Percentiles rank a stretch among this genome's conserved stretches.
Conservation (phyloP, 2,888 invertebrate species). For the Heliothis peltigera region DNA sequence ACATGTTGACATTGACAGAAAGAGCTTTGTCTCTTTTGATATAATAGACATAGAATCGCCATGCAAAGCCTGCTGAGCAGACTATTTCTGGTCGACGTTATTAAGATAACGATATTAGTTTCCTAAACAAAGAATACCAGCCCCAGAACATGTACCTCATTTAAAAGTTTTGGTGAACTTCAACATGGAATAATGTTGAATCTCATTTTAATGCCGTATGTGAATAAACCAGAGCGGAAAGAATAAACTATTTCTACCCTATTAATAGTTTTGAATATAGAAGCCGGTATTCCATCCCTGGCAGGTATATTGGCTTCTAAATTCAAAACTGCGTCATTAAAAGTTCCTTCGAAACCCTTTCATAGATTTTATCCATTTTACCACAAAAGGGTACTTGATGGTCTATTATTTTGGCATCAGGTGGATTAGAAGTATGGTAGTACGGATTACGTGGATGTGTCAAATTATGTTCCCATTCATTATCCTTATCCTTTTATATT, state of each 20-base stretch:
- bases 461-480: slow-evolving; percentile 45
- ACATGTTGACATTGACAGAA: too few species aligned
- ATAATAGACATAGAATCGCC: too few species aligned
- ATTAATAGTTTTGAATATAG: slow-evolving; percentile 9
- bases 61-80: too few species aligned
- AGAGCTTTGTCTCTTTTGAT: too few species aligned
- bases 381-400: slow-evolving; percentile 8
- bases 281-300: slow-evolving; percentile 13
- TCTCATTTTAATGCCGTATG: background rate
- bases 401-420: slow-evolving; percentile 31
- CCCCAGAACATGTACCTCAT: too few species aligned
- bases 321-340: slow-evolving; percentile 23
- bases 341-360: slow-evolving; percentile 15
- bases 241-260: slow-evolving; percentile 23
- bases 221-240: slow-evolving; percentile 1
- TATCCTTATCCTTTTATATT: slow-evolving; percentile 20
- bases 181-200: too few species aligned
- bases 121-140: too few species aligned
- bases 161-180: too few species aligned
- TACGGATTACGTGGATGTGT: slow-evolving; percentile 29
- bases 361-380: slow-evolving; percentile 19
- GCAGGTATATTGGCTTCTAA: too few species aligned
- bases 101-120: too few species aligned
- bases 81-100: too few species aligned
- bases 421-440: slow-evolving; percentile 24